Evolutionary conservation across 2,113 vertebrate species (phyloP).

Genomic region (Neolamprologus variostigma): DNA sequence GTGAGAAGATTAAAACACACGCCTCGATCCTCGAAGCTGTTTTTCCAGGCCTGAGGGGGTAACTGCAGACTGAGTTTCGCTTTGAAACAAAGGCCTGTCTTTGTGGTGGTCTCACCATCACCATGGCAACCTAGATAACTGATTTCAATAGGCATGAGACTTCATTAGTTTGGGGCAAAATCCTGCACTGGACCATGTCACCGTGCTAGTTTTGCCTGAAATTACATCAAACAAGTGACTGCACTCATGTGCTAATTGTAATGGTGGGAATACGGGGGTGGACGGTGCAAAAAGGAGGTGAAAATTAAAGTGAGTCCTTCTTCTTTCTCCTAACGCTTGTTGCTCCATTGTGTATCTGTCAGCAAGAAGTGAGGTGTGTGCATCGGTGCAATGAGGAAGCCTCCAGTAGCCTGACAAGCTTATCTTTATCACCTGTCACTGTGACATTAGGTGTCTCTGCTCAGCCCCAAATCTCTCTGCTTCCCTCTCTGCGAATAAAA

Average conservation of each 20-base stretch:
- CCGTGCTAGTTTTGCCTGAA: not conserved
- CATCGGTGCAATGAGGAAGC: slow-evolving; percentile 13
- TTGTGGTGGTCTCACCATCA: not conserved
- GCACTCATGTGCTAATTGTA: slow-evolving; percentile 28
- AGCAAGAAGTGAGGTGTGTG: slow-evolving; percentile 15
- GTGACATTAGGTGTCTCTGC: slow-evolving; percentile 34
- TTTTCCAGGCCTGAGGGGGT: not conserved
- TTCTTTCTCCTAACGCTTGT: not conserved
- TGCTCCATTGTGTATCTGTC: slow-evolving; percentile 34
- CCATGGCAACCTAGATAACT: slow-evolving; percentile 29
- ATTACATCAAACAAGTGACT: slow-evolving; percentile 6
- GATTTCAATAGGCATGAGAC: slow-evolving; percentile 16
- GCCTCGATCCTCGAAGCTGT: not conserved
- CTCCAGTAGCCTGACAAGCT: slow-evolving; percentile 41
- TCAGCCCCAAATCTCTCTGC: not conserved
- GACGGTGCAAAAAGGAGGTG: not conserved
- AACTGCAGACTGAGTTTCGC: not conserved
- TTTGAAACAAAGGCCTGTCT: slow-evolving; percentile 4
- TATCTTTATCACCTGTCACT: slow-evolving; percentile 59
- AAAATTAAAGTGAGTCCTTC: not conserved
- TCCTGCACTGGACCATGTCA: not conserved
- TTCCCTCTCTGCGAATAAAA: not conserved
- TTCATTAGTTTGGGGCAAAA: slow-evolving; percentile 28
- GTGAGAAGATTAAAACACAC: not conserved
- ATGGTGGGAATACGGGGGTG: not conserved